Conservation (phyloP, 2,888 invertebrate genomes). For the Panorpa germanica region DNA sequence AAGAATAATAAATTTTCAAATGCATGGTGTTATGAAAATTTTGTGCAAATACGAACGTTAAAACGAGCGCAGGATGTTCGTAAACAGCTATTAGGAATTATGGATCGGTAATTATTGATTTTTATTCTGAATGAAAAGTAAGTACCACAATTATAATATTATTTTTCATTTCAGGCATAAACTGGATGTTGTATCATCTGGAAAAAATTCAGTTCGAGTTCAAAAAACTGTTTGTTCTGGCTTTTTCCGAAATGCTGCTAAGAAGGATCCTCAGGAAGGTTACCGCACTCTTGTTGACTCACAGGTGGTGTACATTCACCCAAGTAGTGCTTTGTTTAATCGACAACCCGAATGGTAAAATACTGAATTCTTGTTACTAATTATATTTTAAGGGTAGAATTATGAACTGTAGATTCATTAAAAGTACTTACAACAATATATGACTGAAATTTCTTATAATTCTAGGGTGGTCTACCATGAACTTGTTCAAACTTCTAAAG, state of each 20-base stretch:
- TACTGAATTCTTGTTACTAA: not conserved
- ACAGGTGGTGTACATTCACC: conserved; percentile 97
- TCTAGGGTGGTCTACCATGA: conserved; percentile 93
- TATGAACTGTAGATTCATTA: not conserved
- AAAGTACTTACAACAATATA: not conserved
- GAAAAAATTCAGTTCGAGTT: conserved; percentile 83
- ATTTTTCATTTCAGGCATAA: conserved; percentile 47
- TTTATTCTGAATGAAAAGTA: not conserved
- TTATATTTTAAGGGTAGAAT: not conserved
- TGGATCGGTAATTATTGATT: conserved; percentile 53
- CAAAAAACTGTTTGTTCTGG: conserved; percentile 98
- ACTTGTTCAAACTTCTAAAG: conserved; percentile 94
- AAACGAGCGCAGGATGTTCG: conserved; percentile 96
- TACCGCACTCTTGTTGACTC: conserved; percentile 95
- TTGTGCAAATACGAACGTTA: conserved; percentile 90
- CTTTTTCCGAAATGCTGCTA: conserved; percentile 96
- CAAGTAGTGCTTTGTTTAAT: conserved; percentile 93
- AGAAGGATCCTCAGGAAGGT: conserved; percentile 97
- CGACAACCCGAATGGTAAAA: conserved; percentile 92
- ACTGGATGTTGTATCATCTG: conserved; percentile 90
- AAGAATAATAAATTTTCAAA: conserved; percentile 97
- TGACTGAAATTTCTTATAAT: conserved; percentile 12
- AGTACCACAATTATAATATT: conserved; percentile 9
- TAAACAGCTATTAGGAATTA: conserved; percentile 91
- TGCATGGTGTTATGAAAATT: conserved; percentile 99